Conservation (phyloP, 2,888 invertebrate species). For the Luperina testacea region DNA sequence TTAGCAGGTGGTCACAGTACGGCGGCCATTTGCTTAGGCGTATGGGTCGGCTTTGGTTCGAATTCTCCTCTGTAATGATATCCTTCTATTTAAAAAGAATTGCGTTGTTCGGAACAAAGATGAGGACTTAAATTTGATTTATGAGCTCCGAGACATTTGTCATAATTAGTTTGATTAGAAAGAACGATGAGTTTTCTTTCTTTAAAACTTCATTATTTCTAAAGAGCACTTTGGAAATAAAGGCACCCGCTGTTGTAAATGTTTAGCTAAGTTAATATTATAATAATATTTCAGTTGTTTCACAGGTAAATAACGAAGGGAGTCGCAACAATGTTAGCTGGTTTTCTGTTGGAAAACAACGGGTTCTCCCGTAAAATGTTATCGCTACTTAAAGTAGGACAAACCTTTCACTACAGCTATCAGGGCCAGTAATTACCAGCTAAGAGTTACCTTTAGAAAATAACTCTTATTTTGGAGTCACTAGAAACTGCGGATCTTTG, state of each 20-base stretch:
- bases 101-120: slow-evolving; percentile 37
- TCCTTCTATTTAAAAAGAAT: slow-evolving; percentile 36
- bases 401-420: slow-evolving; percentile 66
- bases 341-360: slow-evolving; percentile 51
- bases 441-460: slow-evolving; percentile 59
- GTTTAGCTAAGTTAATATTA: slow-evolving; percentile 44
- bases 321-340: slow-evolving; percentile 40
- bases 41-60: slow-evolving; percentile 29
- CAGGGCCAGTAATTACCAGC: slow-evolving; percentile 61
- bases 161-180: slow-evolving; percentile 62
- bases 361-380: slow-evolving; percentile 57
- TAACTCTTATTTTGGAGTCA: slow-evolving; percentile 55
- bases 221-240: slow-evolving; percentile 27
- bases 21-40: slow-evolving; percentile 39
- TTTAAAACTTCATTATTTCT: slow-evolving; percentile 37
- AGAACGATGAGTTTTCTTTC: slow-evolving; percentile 49
- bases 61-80: slow-evolving; percentile 36
- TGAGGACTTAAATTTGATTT: slow-evolving; percentile 58
- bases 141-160: slow-evolving; percentile 53
- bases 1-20: slow-evolving; percentile 57
- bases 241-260: slow-evolving; percentile 18
- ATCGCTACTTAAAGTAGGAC: slow-evolving; percentile 62
- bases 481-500: slow-evolving; percentile 42
- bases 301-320: slow-evolving; percentile 41
- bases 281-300: slow-evolving; percentile 48